phyloP scores from a whole-genome alignment of 2,113 vertebrate species.

The Macrotis lagotis region DNA sequence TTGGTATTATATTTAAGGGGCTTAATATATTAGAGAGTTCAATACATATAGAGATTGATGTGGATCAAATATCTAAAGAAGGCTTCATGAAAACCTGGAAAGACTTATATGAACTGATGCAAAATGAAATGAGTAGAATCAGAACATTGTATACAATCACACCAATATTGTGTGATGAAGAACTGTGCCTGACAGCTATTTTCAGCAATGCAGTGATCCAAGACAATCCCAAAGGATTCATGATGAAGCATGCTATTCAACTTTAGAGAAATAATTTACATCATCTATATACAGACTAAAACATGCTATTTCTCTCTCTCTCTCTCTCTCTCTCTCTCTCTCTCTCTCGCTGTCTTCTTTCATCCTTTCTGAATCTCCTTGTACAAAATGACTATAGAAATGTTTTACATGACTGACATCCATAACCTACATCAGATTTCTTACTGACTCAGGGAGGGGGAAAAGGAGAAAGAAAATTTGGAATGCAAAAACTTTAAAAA shows the following conservation, averaged over 20 bases:
- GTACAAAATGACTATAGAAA: neutral
- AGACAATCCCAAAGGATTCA: neutral
- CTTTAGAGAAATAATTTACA: slow-evolving; percentile 3
- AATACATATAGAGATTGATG: neutral
- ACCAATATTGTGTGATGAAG: neutral
- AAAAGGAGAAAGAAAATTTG: neutral
- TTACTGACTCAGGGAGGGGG: neutral
- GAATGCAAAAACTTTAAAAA: neutral
- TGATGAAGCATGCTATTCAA: neutral
- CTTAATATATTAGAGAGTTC: neutral
- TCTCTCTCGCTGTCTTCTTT: no score
- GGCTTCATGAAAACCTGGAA: neutral
- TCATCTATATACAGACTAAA: neutral
- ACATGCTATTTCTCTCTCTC: neutral
- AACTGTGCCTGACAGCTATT: neutral
- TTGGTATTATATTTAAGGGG: neutral
- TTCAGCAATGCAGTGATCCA: neutral
- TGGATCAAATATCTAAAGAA: neutral
- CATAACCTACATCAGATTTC: neutral
- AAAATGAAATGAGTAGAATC: neutral
- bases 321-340: neutral
- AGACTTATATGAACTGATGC: neutral
- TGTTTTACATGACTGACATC: neutral
- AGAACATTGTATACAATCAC: neutral
- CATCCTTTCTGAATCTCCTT: neutral